phyloP scores from a whole-genome alignment of 2,888 invertebrate genomes.

The Apamea monoglypha region DNA sequence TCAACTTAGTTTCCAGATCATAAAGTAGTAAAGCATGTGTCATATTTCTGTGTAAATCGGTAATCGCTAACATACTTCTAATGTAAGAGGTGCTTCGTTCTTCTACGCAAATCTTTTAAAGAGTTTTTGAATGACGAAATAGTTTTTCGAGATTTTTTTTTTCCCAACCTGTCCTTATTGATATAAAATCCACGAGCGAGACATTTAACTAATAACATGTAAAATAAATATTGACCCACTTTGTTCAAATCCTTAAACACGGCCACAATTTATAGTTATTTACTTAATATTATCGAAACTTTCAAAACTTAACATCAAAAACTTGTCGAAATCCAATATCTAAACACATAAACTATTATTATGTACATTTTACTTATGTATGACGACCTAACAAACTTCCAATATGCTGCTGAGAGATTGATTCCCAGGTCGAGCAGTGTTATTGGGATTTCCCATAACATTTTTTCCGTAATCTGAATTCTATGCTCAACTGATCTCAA shows the following conservation, averaged over 20 bases:
- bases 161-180: neutral
- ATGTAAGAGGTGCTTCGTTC: no score
- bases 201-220: neutral
- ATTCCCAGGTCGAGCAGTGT: neutral
- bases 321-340: neutral
- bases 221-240: neutral
- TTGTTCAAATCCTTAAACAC: neutral
- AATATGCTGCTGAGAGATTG: neutral
- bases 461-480: neutral
- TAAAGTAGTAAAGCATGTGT: no score
- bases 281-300: neutral
- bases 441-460: neutral
- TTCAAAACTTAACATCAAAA: neutral
- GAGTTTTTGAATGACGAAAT: no score
- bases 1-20: no score
- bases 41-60: no score
- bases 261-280: neutral
- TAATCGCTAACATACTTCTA: no score
- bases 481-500: neutral
- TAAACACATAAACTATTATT: neutral
- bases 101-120: no score
- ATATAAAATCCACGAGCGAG: neutral
- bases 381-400: accelerated
- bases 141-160: no score
- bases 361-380: neutral